Base-by-base conservation (phyloP, 37 sponge, comb jelly and placozoan genomes). In the Theonella swinhoei region DNA sequence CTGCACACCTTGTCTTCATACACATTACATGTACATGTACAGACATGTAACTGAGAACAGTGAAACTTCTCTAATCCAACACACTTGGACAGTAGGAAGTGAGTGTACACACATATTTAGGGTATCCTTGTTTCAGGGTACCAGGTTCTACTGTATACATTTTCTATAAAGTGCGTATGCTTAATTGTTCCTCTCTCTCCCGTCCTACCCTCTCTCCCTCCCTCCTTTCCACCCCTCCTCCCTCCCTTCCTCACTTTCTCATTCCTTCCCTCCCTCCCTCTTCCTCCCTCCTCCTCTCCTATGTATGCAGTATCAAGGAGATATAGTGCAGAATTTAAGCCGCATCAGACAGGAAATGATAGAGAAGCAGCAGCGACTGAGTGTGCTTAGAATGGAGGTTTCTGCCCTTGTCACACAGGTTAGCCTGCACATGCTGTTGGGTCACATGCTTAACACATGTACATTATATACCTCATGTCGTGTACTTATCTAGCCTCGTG, bases 381-480 rank as follows among this genome's bases (percentile, higher is more conserved):
- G 72, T 29, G 38, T 19, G 38, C 32, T 82, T 22, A 72, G 83
- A 37, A 39, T 82, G n/a, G 64, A 82, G 0, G 83, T 72, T 14
- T 82, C 74, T 25, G 83, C 54, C 54, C 7, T 47, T 17, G 11
- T 14, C 11, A 17, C 54, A 17, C 54, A 7, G 14, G 54, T 47
- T 17, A 17, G 54, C 54, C 54, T 47, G 54, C 54, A 47, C 54
- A 47, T 47, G 11, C 7, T 7, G 7, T 14, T 47, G 7, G 54
- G 11, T 14, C 54, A 47, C 14, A 47, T 14, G 14, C 54, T 47
- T 17, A 17, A 47, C 14, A 47, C 54, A 47, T 47, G 54, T 14
- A 47, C 54, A 47, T 17, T 7, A 47, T 47, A 47, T 7, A 47
- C n/a, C n/a, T n/a, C n/a, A n/a, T n/a, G n/a, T n/a, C n/a, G n/a